phyloP scores from a whole-genome alignment of 2,888 invertebrate genomes.

The Clitarchus hookeri region DNA sequence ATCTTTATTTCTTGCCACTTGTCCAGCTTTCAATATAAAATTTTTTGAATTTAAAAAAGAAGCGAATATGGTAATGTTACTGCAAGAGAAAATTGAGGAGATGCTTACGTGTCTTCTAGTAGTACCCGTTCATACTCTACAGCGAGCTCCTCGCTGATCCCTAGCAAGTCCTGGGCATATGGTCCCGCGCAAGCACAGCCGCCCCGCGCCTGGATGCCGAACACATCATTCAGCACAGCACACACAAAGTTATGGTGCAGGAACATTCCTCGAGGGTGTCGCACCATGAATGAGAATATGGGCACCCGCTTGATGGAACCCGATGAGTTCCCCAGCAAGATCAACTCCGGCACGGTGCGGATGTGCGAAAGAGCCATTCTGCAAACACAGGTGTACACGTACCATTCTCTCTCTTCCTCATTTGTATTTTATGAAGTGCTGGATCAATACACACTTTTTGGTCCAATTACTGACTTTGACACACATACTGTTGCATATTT shows the following conservation, averaged over 20 bases:
- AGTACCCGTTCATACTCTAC: conserved; percentile 74
- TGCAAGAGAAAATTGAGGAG: too few relatives aligned
- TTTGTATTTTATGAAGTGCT: neutral
- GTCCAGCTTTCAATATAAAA: too few relatives aligned
- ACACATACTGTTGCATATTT: too few relatives aligned
- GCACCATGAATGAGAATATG: conserved; percentile 84
- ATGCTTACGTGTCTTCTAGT: conserved; percentile 62
- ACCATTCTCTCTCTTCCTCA: neutral
- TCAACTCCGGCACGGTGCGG: conserved; percentile 77
- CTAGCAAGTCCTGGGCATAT: conserved; percentile 83
- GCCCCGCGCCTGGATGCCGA: conserved; percentile 85
- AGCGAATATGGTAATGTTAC: too few relatives aligned
- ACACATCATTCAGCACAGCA: conserved; percentile 86
- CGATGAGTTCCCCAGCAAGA: conserved; percentile 73
- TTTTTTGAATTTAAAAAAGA: too few relatives aligned
- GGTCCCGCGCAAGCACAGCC: conserved; percentile 82
- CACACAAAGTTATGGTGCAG: conserved; percentile 89
- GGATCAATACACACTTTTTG: neutral
- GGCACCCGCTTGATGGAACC: conserved; percentile 72
- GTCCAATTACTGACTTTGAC: too few relatives aligned
- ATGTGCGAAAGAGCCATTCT: conserved; percentile 81
- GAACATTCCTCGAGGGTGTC: conserved; percentile 79
- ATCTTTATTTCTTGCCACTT: too few relatives aligned
- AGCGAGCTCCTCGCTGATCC: conserved; percentile 77
- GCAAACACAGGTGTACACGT: conserved; percentile 50